A percentile compares a stretch with the other conserved stretches of the same genome.
Conservation (phyloP, 2,797 vertebrate genomes). For the Peromyscus melanophrys region DNA sequence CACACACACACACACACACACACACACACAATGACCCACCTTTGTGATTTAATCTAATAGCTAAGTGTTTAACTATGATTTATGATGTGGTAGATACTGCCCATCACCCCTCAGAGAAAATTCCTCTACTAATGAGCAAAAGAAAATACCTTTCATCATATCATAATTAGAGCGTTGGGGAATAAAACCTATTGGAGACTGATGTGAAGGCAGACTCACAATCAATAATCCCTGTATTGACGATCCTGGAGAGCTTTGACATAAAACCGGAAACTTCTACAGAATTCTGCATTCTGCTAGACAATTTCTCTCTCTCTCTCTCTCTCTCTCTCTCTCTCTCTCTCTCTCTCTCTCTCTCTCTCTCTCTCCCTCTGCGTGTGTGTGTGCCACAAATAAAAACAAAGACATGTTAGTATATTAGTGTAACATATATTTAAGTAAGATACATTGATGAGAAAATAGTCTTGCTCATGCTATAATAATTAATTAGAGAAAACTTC, state of each 20-base stretch:
- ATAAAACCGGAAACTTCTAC: background rate
- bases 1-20: no score
- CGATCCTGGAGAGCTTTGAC: background rate
- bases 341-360: background rate
- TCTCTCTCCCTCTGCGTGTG: background rate
- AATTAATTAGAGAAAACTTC: background rate
- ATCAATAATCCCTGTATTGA: background rate
- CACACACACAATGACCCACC: background rate
- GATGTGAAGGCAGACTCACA: constrained; percentile 22
- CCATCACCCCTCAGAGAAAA: constrained; percentile 15
- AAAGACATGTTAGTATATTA: background rate
- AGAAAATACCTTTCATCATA: constrained; percentile 42
- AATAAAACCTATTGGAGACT: constrained; percentile 11
- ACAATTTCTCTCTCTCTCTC: background rate
- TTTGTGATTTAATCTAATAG: constrained; percentile 6
- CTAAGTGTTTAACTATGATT: background rate
- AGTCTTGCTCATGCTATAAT: background rate
- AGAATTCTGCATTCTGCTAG: background rate
- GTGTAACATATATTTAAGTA: background rate
- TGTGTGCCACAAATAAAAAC: constrained; percentile 3
- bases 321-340: background rate
- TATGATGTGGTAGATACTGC: background rate
- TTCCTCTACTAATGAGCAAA: constrained; percentile 43
- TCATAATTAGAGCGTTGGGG: background rate
- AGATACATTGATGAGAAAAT: constrained; percentile 37